A percentile compares a stretch with the other conserved stretches of the same genome.
Conservation (phyloP, 2,888 invertebrate species). For the Doris montereyensis region DNA sequence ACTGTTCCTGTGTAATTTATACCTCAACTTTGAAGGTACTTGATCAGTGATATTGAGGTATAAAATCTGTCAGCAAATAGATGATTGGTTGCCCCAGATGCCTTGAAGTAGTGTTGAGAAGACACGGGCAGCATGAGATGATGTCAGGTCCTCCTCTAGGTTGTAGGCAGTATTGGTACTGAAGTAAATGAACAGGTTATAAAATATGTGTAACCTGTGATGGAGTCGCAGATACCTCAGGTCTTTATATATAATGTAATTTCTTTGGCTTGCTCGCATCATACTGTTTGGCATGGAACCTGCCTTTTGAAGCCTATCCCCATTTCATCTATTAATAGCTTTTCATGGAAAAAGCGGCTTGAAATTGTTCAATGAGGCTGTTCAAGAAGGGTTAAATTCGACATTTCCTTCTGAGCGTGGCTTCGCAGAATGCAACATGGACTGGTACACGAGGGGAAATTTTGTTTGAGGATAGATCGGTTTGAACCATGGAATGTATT, state of each 20-base stretch:
- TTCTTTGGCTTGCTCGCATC: conserved; percentile 4
- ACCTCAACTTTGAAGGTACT: not conserved
- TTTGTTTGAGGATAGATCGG: not conserved
- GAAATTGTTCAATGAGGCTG: not conserved
- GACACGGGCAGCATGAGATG: not conserved
- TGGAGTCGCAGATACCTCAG: not conserved
- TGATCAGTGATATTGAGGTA: not conserved
- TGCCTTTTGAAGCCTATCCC: not conserved
- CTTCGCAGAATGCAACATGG: not conserved
- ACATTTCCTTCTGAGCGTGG: not conserved
- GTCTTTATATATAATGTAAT: not conserved
- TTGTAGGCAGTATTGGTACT: not conserved
- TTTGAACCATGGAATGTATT: not conserved
- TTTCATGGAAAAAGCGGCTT: not conserved
- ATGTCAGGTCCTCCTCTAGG: not conserved
- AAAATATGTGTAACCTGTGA: not conserved
- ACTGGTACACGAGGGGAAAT: conserved; percentile 2
- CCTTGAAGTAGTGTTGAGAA: not conserved
- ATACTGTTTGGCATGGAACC: not conserved
- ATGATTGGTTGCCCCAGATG: not conserved
- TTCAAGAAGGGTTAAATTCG: not conserved
- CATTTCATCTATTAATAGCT: conserved; percentile 4
- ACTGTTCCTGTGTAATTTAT: not conserved
- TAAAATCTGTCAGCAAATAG: too few relatives aligned
- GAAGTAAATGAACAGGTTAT: conserved; percentile 2